Conservation (phyloP, 2,113 vertebrate genomes). For the Pica pica region DNA sequence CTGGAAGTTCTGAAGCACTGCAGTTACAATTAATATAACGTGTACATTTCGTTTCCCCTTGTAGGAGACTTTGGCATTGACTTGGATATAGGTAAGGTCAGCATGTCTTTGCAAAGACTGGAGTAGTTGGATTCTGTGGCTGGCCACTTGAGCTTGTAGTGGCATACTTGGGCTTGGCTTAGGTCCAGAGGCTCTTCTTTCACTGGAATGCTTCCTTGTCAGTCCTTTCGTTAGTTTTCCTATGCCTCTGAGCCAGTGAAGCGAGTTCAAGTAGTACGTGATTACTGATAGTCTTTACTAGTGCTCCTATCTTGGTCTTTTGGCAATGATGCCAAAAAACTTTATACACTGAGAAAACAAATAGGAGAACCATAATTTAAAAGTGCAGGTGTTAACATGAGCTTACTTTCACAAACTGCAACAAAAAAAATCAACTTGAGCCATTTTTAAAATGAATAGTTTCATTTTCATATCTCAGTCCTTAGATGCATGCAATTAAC, state of each 20-base stretch:
- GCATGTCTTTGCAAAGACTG: neutral
- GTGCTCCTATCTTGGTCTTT: neutral
- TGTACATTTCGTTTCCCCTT: neutral
- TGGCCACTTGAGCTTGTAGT: neutral
- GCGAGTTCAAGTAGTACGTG: neutral
- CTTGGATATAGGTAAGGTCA: neutral
- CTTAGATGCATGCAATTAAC: neutral
- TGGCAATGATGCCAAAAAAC: neutral
- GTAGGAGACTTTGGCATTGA: neutral
- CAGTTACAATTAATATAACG: neutral
- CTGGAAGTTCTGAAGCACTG: neutral
- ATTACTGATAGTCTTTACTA: neutral
- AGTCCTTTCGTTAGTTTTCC: neutral
- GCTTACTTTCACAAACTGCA: neutral
- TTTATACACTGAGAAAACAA: neutral
- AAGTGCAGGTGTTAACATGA: neutral
- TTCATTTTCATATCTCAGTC: neutral
- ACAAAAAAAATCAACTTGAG: neutral
- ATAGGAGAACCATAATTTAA: neutral
- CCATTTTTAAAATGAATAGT: neutral
- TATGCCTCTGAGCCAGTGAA: neutral
- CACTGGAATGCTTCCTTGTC: neutral
- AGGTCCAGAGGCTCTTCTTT: conserved; percentile 2
- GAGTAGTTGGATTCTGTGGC: neutral
- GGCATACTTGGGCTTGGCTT: neutral